Conservation (phyloP, 2,888 invertebrate species). For the Ophion obscuratus region DNA sequence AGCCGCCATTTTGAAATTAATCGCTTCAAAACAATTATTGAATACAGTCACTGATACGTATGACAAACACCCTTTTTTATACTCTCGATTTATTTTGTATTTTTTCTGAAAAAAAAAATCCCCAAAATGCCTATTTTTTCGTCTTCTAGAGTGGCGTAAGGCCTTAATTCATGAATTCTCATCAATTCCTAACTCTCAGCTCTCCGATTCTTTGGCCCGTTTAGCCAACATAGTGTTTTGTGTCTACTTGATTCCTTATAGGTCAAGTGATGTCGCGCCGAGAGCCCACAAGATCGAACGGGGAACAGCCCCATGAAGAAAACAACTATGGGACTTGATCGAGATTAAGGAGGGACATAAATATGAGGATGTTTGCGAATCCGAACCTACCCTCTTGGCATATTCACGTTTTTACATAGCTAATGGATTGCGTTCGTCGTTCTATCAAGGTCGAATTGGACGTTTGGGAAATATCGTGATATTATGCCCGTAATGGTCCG, state of each 20-base stretch:
- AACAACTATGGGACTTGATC: conserved; percentile 17
- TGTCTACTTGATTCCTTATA: not conserved
- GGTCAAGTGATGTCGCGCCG: not conserved
- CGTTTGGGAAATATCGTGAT: conserved; percentile 15
- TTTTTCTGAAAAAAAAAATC: no score
- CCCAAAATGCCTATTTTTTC: no score
- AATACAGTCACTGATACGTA: no score
- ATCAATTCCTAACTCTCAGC: not conserved
- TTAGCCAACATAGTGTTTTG: not conserved
- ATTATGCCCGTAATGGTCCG: not conserved
- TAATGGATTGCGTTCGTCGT: conserved; percentile 30
- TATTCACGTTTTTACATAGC: conserved; percentile 19
- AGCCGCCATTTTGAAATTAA: no score
- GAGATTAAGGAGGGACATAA: conserved; percentile 1
- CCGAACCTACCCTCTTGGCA: not conserved
- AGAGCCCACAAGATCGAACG: not conserved
- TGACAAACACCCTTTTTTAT: no score
- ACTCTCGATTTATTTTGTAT: no score
- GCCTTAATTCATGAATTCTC: not conserved
- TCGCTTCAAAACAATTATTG: no score
- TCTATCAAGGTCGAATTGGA: not conserved
- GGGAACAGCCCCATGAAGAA: not conserved
- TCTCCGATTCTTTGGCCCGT: not conserved
- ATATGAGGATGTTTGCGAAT: conserved; percentile 17
- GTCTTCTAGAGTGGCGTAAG: no score